Evolutionary conservation across 2,888 invertebrate species (phyloP), one percentile per base, ranked within the genome.

Genomic region (Hydropsyche betteni): DNA sequence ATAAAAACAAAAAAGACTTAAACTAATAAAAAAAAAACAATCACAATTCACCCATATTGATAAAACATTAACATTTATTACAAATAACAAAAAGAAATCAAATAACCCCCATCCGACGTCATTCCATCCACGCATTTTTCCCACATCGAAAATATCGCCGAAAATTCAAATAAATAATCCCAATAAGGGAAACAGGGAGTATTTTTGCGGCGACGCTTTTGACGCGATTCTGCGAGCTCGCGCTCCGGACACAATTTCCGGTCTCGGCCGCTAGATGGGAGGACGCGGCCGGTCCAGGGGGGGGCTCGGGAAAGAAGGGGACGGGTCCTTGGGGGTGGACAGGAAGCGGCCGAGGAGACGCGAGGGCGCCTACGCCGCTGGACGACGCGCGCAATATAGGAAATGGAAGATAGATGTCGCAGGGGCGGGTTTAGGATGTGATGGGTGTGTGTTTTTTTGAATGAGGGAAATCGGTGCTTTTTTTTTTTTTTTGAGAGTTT

Each of bases 351-450:
- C 61, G 58, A 72, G 38, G 55, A 24, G 72, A 58, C 58, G 55
- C 36, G 34, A 72, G 61, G 72, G 72, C 72, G 58, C 52, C 58
- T 33, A 14, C 70, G 70, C 33, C 12, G 36, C 12, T 38, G 33
- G 68, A 34, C 36, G 70, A 69, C 24, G n/a, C 8, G 52, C 14
- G 24, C 83, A 83, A 84, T 84, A 83, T 83, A 84, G 83, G 82
- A 84, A 84, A 84, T 83, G 82, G 80, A 83, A 85, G 84, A 85
- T 84, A 83, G 83, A 85, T 84, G 83, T 82, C 83, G 82, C 83
- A 82, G 83, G 24, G 24, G 24, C 24, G 24, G 24, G 24, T 81
- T 84, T 24, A 34, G 44, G 52, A 44, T 10, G 44, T 1, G 44
- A 10, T 44, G 10, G 44, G 44, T 44, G 6, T 44, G 6, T 44